Base-by-base conservation (phyloP, 2,797 vertebrate species). In the Esox masquinongy region DNA sequence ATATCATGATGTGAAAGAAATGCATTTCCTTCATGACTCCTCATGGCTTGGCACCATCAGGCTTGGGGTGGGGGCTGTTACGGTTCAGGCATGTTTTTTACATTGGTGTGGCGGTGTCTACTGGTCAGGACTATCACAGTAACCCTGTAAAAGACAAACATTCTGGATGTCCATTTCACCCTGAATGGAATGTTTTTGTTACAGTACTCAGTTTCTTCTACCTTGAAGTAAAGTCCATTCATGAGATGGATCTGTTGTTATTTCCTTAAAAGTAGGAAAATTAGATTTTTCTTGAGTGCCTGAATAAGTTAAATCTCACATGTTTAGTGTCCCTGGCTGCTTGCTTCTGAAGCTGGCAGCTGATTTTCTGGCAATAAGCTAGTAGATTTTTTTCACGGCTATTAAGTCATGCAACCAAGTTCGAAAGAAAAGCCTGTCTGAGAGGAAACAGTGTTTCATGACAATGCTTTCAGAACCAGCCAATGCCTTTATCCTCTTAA, bases 391-490 rank as follows among this genome's bases (percentile, higher is more conserved):
- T 79, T 72, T 68, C 59, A 47, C 9, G 53, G 19, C 22, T 61
- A 70, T 82, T 81, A 78, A 88, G 82, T 84, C 29, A 68, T 80
- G 74, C 36, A 71, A 79, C 70, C 34, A 83, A 87, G 84, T 86
- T 79, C 82, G 83, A 91, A 89, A 86, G 88, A 89, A 85, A 88
- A 82, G 84, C 34, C 82, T 83, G 77, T 84, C 82, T 88, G 87
- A 85, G 85, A 85, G 80, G 59, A 88, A 88, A 91, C 82, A 39
- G 87, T 86, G 85, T 90, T 87, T 78, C 81, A 83, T 85, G 83
- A 86, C 19, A 59, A 80, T 80, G 82, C 76, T 82, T 8, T 61
- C 12, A 31, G 74, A 84, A 59, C 22, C 56, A 59, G 82, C 83
- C 84, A 72, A 66, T 73, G 84, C 14, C 64, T 92, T 61, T 86